Conservation (phyloP, 2,888 invertebrate genomes). For the Aspidapion aeneum region DNA sequence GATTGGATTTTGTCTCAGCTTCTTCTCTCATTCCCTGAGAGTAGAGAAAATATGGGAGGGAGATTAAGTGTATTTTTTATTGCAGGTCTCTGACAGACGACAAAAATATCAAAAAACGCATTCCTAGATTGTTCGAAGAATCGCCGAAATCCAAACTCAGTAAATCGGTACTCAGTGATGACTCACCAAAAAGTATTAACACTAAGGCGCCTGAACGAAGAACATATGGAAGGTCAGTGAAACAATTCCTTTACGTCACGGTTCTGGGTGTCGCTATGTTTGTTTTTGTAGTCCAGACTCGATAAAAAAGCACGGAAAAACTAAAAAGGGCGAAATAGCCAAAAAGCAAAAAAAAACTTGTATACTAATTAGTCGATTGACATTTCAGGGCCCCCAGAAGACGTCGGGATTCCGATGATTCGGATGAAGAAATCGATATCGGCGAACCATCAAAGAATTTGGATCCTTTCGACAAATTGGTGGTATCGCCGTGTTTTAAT, state of each 20-base stretch:
- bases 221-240: background rate
- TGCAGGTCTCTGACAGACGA: constrained; percentile 31
- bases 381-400: background rate
- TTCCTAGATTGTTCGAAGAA: constrained; percentile 44
- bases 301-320: no score
- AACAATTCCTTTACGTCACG: no score
- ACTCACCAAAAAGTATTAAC: background rate
- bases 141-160: constrained; percentile 37
- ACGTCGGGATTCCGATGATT: constrained; percentile 35
- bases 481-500: constrained; percentile 53
- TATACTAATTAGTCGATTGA: no score
- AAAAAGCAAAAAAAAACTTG: no score
- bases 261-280: no score
- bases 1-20: no score
- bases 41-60: no score
- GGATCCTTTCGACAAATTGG: constrained; percentile 53
- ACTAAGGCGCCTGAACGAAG: background rate
- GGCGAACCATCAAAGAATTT: constrained; percentile 34
- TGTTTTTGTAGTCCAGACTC: no score
- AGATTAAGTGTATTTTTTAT: no score
- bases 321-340: no score
- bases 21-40: no score
- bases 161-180: background rate
- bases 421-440: constrained; percentile 24
- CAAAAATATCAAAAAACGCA: constrained; percentile 42